These are phyloP conservation scores for Nephrotoma guestfalica DNA, from an alignment of 2,888 invertebrate genomes.

Conservation along the genomic window DNA sequence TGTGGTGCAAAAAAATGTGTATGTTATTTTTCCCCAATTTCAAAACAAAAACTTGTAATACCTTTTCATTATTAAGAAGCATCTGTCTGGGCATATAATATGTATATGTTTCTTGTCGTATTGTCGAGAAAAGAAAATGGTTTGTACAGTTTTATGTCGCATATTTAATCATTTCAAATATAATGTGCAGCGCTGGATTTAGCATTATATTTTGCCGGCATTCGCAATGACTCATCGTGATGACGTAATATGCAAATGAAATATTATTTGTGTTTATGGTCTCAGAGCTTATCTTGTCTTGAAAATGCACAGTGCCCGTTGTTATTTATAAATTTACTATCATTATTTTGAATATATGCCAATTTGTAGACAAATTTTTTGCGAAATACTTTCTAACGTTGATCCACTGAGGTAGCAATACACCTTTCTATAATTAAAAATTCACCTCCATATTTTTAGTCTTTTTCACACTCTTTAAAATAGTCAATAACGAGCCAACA, in stretches of 20 bases:
- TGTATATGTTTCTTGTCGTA: not conserved
- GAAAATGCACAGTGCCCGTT: not conserved
- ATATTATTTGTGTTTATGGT: not conserved
- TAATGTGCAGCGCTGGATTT: not conserved
- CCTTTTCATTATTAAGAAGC: not conserved
- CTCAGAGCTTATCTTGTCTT: not conserved
- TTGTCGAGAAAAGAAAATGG: not conserved
- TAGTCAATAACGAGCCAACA: not conserved
- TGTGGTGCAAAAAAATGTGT: not conserved
- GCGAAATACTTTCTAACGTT: not conserved
- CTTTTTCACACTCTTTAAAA: not conserved
- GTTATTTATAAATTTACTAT: not conserved
- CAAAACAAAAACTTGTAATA: not conserved
- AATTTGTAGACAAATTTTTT: not conserved
- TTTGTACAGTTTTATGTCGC: not conserved
- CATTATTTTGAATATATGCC: not conserved
- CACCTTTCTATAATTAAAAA: not conserved
- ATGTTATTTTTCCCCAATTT: not conserved
- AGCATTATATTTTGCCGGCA: not conserved
- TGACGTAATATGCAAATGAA: not conserved
- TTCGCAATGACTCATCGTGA: not conserved
- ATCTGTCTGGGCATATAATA: not conserved
- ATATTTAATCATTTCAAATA: not conserved
- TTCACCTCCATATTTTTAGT: not conserved
- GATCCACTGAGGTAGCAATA: not conserved